Conservation (phyloP, 2,888 invertebrate genomes). For the Cataglyphis albicans region DNA sequence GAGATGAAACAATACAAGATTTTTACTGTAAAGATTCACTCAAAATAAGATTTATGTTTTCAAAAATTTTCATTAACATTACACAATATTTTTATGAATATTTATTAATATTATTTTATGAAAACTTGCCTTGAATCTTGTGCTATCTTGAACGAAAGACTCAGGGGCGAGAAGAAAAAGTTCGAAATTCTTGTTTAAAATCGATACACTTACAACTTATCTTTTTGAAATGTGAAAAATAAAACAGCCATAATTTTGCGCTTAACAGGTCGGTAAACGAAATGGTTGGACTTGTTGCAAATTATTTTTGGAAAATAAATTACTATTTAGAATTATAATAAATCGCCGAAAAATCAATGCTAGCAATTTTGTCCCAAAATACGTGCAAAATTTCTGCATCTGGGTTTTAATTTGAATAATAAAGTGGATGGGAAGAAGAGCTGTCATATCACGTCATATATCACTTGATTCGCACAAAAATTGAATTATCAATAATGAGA, state of each 20-base stretch:
- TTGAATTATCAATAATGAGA: not conserved
- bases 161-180: not conserved
- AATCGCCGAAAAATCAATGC: not conserved
- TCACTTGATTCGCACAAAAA: not conserved
- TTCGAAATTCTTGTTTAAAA: constrained; percentile 50
- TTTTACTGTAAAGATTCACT: too few relatives aligned
- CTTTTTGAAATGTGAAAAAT: constrained; percentile 9
- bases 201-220: not conserved
- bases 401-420: constrained; percentile 2
- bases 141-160: constrained; percentile 2
- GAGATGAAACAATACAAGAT: too few relatives aligned
- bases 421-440: not conserved
- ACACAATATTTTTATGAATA: too few relatives aligned
- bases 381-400: not conserved
- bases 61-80: too few relatives aligned
- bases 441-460: not conserved
- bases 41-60: too few relatives aligned
- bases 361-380: constrained; percentile 18
- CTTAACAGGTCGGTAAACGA: constrained; percentile 1
- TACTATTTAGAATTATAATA: not conserved
- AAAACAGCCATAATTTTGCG: not conserved
- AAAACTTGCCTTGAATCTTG: too few relatives aligned
- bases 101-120: too few relatives aligned
- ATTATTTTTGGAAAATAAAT: not conserved
- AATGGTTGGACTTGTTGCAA: not conserved